Evolutionary conservation across 2,113 vertebrate species (phyloP).

Genomic region (Anas platyrhynchos): DNA sequence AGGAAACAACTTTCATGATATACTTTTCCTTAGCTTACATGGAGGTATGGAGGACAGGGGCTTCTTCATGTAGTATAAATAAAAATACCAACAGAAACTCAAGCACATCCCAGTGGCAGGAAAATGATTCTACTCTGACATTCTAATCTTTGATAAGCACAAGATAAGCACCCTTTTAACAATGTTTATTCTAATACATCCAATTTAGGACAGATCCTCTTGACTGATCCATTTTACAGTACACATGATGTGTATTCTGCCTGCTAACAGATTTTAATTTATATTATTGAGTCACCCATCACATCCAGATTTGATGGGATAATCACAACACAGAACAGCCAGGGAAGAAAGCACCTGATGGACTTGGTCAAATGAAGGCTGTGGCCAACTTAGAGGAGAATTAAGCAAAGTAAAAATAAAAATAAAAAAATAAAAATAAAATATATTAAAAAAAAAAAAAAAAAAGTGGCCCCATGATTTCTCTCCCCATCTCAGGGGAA

Average conservation of each 20-base stretch:
- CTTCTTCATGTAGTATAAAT: too few relatives aligned
- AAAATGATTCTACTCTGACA: background rate
- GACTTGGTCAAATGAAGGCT: background rate
- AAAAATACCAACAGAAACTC: background rate
- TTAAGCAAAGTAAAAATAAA: background rate
- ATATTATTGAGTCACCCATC: background rate
- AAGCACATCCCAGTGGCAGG: background rate
- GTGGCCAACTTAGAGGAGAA: background rate
- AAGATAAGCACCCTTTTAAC: background rate
- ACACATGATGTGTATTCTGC: background rate
- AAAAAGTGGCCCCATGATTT: background rate
- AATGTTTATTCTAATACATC: background rate
- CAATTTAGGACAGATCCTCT: background rate
- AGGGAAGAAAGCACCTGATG: background rate
- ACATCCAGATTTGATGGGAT: background rate
- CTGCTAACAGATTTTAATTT: background rate
- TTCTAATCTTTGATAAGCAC: background rate
- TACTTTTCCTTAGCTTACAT: background rate
- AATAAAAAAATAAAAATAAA: too few relatives aligned
- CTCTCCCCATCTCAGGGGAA: background rate
- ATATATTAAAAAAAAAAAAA: background rate
- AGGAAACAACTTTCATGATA: background rate
- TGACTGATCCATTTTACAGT: background rate
- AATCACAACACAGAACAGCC: background rate
- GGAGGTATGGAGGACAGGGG: background rate